Percentiles rank a stretch among this genome's conserved stretches.
phyloP scores from a whole-genome alignment of 1,140 invertebrate genomes.

The Oryzaephilus surinamensis region DNA sequence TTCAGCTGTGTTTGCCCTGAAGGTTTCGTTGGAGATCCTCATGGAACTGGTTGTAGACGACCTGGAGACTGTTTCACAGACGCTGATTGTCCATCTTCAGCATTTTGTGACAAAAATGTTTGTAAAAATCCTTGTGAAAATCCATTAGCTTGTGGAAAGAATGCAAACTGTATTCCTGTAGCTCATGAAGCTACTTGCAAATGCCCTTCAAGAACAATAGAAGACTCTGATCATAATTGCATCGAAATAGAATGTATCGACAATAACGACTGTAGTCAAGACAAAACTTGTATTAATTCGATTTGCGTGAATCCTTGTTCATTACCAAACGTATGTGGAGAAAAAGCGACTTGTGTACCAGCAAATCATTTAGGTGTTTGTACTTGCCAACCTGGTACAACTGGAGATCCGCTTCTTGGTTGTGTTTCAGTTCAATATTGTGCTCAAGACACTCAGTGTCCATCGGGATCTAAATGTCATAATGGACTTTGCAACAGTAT shows the following conservation, averaged over 20 bases:
- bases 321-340: constrained; percentile 69
- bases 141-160: constrained; percentile 54
- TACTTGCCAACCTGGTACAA: constrained; percentile 66
- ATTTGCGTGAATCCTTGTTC: constrained; percentile 73
- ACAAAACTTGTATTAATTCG: constrained; percentile 64
- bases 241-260: constrained; percentile 64
- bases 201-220: constrained; percentile 64
- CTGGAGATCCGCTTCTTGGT: constrained; percentile 74
- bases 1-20: constrained; percentile 64
- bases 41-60: constrained; percentile 53
- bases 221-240: constrained; percentile 62
- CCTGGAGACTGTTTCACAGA: constrained; percentile 73
- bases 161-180: constrained; percentile 58
- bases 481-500: constrained; percentile 69
- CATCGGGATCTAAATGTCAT: constrained; percentile 67
- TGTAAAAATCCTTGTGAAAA: constrained; percentile 73
- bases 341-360: constrained; percentile 60
- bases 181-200: constrained; percentile 60
- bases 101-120: constrained; percentile 62
- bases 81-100: constrained; percentile 64
- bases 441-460: constrained; percentile 62
- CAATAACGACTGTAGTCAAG: constrained; percentile 59
- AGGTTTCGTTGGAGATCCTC: constrained; percentile 69
- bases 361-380: constrained; percentile 68
- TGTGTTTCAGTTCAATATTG: constrained; percentile 73